These are phyloP conservation scores for Dasyornis broadbenti DNA, from an alignment of 2,113 vertebrate species.

Conservation along the genomic window DNA sequence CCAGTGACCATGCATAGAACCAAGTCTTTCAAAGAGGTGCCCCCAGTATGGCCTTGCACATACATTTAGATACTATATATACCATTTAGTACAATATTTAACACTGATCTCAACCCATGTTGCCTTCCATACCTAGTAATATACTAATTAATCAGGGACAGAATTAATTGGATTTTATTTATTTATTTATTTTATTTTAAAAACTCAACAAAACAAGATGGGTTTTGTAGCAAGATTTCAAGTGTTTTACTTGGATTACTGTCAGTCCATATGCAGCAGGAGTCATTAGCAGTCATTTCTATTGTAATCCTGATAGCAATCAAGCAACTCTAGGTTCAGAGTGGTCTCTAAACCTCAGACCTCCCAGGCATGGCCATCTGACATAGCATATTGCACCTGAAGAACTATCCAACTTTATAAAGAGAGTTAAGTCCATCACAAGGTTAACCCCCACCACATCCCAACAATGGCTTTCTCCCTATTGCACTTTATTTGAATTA, in stretches of 20 bases:
- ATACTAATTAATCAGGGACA: not conserved
- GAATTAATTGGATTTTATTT: not conserved
- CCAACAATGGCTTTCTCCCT: not conserved
- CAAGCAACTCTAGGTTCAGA: not conserved
- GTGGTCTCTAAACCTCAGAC: slow-evolving; percentile 49
- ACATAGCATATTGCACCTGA: slow-evolving; percentile 49
- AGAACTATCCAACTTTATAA: slow-evolving; percentile 16
- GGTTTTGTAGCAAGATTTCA: not conserved
- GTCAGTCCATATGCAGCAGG: not conserved
- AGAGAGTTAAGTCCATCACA: not conserved
- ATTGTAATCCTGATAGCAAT: slow-evolving; percentile 27
- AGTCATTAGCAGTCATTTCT: slow-evolving; percentile 2
- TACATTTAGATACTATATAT: not conserved
- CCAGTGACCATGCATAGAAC: not conserved
- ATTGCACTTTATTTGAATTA: not conserved
- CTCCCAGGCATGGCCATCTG: slow-evolving; percentile 48
- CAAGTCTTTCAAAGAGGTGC: not conserved
- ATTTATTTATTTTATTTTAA: not conserved
- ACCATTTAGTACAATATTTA: no score
- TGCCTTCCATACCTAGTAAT: not conserved
- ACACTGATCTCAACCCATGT: not conserved
- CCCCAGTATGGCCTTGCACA: not conserved
- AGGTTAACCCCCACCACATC: not conserved
- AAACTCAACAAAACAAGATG: not conserved
- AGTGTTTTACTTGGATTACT: not conserved